A percentile compares a stretch with the other conserved stretches of the same genome.
Evolutionary conservation across 2,797 vertebrate genomes (phyloP).

Genomic region (Chromis chromis): DNA sequence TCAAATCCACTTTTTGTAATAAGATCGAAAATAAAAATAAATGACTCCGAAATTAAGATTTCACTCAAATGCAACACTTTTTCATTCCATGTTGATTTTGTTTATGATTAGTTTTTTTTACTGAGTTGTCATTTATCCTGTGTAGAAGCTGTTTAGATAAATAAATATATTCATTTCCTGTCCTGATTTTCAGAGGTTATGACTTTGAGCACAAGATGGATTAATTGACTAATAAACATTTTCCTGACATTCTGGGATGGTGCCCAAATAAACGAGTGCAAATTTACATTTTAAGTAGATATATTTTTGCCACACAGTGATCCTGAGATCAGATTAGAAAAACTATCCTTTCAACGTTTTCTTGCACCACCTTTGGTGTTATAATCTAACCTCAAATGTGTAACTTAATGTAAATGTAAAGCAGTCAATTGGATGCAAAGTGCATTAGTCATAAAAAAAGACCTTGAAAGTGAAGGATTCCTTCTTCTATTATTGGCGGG

Average conservation of each 20-base stretch:
- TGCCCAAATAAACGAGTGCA: too few species aligned
- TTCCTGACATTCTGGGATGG: too few species aligned
- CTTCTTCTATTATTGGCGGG: not conserved
- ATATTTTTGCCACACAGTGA: too few species aligned
- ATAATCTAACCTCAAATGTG: not conserved
- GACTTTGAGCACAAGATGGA: too few species aligned
- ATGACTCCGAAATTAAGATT: not conserved
- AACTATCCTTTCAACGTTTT: not conserved
- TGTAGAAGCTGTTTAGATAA: too few species aligned
- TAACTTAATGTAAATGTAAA: constrained; percentile 2
- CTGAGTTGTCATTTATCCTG: too few species aligned
- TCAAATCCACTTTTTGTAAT: not conserved
- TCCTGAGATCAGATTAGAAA: too few species aligned
- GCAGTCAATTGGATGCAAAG: constrained; percentile 10
- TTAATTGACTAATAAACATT: too few species aligned
- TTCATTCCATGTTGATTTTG: not conserved
- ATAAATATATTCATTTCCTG: too few species aligned
- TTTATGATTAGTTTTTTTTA: too few species aligned
- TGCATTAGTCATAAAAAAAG: not conserved
- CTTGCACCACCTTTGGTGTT: not conserved
- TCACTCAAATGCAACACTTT: not conserved
- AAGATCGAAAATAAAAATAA: not conserved
- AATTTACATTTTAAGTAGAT: too few species aligned
- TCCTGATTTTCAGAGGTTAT: too few species aligned
- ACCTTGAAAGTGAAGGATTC: not conserved